phyloP scores from a whole-genome alignment of 2,888 invertebrate genomes.

The Sesia apiformis region DNA sequence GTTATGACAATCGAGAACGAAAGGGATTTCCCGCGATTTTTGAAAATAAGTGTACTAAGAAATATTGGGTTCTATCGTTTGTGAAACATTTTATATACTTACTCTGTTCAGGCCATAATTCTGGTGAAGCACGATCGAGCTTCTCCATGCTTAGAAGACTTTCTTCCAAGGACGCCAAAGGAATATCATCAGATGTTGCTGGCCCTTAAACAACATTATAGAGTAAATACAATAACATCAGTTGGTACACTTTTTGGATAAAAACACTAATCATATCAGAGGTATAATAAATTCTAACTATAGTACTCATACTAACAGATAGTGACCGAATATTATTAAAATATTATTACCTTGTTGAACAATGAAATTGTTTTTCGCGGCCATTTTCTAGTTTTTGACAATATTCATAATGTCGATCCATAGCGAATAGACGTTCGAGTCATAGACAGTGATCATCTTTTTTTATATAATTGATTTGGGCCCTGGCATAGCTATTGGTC shows the following conservation, averaged over 20 bases:
- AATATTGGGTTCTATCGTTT: not conserved
- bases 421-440: not conserved
- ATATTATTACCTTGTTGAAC: constrained; percentile 72
- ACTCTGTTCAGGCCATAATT: constrained; percentile 97
- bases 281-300: not conserved
- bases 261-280: too few relatives aligned
- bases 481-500: too few relatives aligned
- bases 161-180: constrained; percentile 76
- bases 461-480: not conserved
- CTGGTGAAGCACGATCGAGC: constrained; percentile 94
- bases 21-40: constrained; percentile 54
- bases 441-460: not conserved
- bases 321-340: not conserved
- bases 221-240: not conserved
- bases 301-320: not conserved
- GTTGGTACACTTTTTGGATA: not conserved
- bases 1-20: constrained; percentile 51
- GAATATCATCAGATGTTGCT: constrained; percentile 62
- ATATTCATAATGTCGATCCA: not conserved
- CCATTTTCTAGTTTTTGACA: constrained; percentile 72
- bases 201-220: constrained; percentile 37
- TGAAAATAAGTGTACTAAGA: constrained; percentile 25
- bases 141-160: constrained; percentile 91
- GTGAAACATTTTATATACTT: constrained; percentile 42
- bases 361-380: constrained; percentile 78